phyloP scores from a whole-genome alignment of 2,888 invertebrate genomes.

The Bugula neritina region DNA sequence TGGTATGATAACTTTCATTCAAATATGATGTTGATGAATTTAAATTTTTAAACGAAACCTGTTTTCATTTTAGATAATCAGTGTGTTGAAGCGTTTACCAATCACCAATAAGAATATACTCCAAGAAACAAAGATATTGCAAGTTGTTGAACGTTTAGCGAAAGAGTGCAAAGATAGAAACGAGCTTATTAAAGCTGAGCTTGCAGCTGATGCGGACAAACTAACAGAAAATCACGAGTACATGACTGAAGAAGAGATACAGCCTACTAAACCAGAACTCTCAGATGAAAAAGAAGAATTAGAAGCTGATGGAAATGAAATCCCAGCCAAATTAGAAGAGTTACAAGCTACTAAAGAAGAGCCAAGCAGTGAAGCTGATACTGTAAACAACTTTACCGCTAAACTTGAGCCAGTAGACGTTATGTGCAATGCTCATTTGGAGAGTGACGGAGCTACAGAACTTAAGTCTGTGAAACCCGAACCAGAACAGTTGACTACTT shows the following conservation, averaged over 20 bases:
- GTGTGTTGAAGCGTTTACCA: slow-evolving; percentile 76
- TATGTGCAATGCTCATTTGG: background rate
- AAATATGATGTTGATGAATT: too few species aligned
- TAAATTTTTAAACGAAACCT: too few species aligned
- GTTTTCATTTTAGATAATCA: slow-evolving; percentile 61
- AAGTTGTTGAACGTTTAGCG: slow-evolving; percentile 79
- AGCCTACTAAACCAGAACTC: background rate
- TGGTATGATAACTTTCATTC: too few species aligned
- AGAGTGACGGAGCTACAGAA: background rate
- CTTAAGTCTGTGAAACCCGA: background rate
- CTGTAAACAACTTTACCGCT: background rate
- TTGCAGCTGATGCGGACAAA: background rate
- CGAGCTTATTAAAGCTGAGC: background rate
- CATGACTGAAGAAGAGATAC: background rate
- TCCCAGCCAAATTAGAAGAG: too few species aligned
- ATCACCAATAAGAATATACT: slow-evolving; percentile 88
- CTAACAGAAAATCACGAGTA: background rate
- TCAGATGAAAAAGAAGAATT: too few species aligned
- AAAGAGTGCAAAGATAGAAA: slow-evolving; percentile 28
- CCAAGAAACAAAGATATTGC: slow-evolving; percentile 81
- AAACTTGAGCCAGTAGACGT: background rate
- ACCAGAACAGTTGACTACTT: background rate
- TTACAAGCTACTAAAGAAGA: background rate
- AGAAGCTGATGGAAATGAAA: too few species aligned
- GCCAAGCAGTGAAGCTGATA: background rate